phyloP scores from a whole-genome alignment of 2,888 invertebrate genomes.

The Encarsia formosa region DNA sequence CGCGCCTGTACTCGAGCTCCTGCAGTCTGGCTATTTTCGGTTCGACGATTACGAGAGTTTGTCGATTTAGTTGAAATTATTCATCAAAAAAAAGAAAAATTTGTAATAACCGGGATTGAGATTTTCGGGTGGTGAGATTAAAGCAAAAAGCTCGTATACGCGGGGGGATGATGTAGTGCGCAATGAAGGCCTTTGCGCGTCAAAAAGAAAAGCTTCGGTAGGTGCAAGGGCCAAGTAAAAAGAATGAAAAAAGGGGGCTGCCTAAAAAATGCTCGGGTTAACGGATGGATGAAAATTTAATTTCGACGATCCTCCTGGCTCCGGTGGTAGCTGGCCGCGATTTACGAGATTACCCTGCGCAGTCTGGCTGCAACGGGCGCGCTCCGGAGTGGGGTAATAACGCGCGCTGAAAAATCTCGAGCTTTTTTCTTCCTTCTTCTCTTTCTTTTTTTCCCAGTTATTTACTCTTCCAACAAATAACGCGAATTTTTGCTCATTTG shows the following conservation, averaged over 20 bases:
- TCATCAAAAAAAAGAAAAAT: background rate
- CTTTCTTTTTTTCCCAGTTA: background rate
- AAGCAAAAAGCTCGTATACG: background rate
- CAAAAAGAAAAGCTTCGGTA: too few relatives aligned
- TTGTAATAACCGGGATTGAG: background rate
- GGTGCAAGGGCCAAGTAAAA: too few relatives aligned
- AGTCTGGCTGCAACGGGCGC: background rate
- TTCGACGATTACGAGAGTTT: too few relatives aligned
- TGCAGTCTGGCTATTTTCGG: too few relatives aligned
- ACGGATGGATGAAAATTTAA: constrained; percentile 37
- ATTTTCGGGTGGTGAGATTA: constrained; percentile 4
- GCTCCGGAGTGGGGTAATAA: constrained; percentile 16
- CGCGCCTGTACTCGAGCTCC: too few relatives aligned
- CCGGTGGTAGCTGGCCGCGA: constrained; percentile 18
- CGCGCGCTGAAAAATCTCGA: constrained; percentile 19
- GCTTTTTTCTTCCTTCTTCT: too few relatives aligned
- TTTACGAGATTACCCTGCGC: constrained; percentile 27
- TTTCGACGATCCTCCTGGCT: constrained; percentile 31
- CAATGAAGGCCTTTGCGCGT: constrained; percentile 1
- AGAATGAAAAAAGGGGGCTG: constrained; percentile 16
- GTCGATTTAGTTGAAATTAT: background rate
- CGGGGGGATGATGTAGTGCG: background rate
- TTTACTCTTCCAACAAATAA: constrained; percentile 5
- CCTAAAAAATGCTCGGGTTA: constrained; percentile 13
- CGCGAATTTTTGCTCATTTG: too few relatives aligned